phyloP scores from a whole-genome alignment of 2,888 invertebrate species.

The Melieria omissa region DNA sequence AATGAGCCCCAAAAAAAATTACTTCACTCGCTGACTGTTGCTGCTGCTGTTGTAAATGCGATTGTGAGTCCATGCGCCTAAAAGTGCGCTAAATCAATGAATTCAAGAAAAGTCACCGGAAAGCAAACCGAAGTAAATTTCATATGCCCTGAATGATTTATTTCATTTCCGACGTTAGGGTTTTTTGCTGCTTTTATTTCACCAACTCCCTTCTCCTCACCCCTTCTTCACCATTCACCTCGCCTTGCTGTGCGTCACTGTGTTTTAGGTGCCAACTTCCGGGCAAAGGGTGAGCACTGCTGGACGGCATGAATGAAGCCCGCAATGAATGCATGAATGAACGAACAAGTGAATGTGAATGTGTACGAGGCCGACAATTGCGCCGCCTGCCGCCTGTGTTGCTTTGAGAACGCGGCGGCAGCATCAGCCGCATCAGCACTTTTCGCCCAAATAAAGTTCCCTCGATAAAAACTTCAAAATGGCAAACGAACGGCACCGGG shows the following conservation, averaged over 20 bases:
- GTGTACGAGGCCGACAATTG: slow-evolving; percentile 5
- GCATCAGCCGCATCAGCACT: slow-evolving; percentile 40
- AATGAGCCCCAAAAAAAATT: neutral
- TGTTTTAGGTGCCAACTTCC: slow-evolving; percentile 30
- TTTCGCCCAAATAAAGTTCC: slow-evolving; percentile 43
- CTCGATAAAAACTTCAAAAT: slow-evolving; percentile 32
- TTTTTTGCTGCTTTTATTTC: slow-evolving; percentile 10
- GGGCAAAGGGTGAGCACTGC: slow-evolving; percentile 11
- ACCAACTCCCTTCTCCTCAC: neutral
- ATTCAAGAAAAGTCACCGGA: slow-evolving; percentile 32
- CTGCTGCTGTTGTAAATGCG: no score
- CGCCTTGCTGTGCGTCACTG: slow-evolving; percentile 8
- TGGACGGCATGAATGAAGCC: neutral
- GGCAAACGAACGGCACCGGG: slow-evolving; percentile 2
- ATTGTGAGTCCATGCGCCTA: neutral
- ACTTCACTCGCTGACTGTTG: no score
- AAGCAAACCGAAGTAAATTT: slow-evolving; percentile 35
- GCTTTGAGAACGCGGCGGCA: neutral
- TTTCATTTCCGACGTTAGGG: slow-evolving; percentile 35
- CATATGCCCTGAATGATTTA: slow-evolving; percentile 36
- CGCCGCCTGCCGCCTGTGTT: neutral
- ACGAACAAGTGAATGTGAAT: slow-evolving; percentile 2
- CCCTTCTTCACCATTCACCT: neutral
- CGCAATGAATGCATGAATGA: neutral
- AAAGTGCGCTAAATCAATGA: slow-evolving; percentile 36